Percentiles rank a stretch among this genome's conserved stretches.
phyloP scores from a whole-genome alignment of 2,797 vertebrate species.

The Sebastes matsubarae region DNA sequence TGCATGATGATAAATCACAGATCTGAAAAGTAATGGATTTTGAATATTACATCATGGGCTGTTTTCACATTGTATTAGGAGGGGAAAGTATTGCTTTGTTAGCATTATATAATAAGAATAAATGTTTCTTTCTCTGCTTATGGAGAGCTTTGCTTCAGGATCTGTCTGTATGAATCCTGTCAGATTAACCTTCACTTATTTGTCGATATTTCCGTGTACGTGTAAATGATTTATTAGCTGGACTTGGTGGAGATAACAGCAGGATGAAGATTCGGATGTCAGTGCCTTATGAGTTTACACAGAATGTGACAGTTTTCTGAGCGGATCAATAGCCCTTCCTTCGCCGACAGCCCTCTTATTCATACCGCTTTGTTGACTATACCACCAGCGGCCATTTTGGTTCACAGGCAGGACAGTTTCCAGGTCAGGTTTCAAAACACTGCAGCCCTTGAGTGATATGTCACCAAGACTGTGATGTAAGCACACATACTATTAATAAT shows the following conservation, averaged over 20 bases:
- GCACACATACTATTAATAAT: constrained; percentile 66
- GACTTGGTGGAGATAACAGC: constrained; percentile 75
- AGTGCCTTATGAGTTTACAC: constrained; percentile 68
- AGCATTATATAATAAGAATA: not conserved
- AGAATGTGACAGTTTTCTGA: constrained; percentile 61
- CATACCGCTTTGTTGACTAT: constrained; percentile 78
- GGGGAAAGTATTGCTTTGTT: not conserved
- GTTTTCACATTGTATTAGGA: not conserved
- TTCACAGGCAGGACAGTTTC: constrained; percentile 75
- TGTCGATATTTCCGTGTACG: constrained; percentile 67
- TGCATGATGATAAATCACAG: constrained; percentile 34
- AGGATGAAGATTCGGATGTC: constrained; percentile 71
- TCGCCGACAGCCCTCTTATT: constrained; percentile 75
- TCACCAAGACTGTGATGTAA: constrained; percentile 61
- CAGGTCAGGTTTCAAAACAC: constrained; percentile 77
- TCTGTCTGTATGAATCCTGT: constrained; percentile 30
- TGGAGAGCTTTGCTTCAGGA: constrained; percentile 13
- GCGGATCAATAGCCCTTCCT: constrained; percentile 77
- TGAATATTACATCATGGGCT: not conserved
- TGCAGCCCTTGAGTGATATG: constrained; percentile 59
- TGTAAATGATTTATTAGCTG: constrained; percentile 80
- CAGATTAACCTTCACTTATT: constrained; percentile 73
- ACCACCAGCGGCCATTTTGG: constrained; percentile 67
- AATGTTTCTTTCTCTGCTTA: not conserved
- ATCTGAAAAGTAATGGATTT: not conserved